phyloP scores from a whole-genome alignment of 2,113 vertebrate genomes.

The Romanogobio albipinnatus region DNA sequence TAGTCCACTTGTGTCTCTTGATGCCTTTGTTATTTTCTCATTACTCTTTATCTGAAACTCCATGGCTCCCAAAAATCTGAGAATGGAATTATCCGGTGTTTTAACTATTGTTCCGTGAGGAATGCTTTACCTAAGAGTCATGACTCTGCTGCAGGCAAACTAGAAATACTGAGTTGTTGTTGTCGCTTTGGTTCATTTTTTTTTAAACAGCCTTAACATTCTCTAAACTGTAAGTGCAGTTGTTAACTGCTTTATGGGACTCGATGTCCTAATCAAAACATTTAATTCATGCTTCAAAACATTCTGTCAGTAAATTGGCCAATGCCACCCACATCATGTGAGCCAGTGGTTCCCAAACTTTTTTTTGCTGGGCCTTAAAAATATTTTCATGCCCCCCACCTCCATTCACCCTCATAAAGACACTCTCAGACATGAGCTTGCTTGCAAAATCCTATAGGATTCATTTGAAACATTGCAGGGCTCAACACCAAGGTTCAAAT shows the following conservation, averaged over 20 bases:
- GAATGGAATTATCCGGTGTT: constrained; percentile 67
- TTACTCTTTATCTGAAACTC: constrained; percentile 56
- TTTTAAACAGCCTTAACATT: neutral
- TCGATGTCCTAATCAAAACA: neutral
- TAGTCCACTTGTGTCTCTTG: constrained; percentile 85
- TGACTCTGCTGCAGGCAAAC: constrained; percentile 5
- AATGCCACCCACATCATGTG: no score
- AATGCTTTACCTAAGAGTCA: constrained; percentile 21
- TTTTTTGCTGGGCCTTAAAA: no score
- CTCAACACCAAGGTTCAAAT: no score
- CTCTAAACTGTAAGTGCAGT: neutral
- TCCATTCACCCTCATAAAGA: no score
- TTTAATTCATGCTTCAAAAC: no score
- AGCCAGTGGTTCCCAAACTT: no score
- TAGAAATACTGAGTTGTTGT: no score
- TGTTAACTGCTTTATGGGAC: neutral
- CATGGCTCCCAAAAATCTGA: constrained; percentile 52
- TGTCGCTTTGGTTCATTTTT: neutral
- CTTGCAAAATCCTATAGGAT: no score
- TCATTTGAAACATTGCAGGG: no score
- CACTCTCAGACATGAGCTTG: no score
- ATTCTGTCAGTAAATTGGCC: no score
- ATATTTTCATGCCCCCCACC: no score
- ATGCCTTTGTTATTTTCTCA: constrained; percentile 75
- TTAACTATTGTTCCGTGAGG: constrained; percentile 49